A percentile compares a stretch with the other conserved stretches of the same genome.
phyloP scores from a whole-genome alignment of 2,113 vertebrate genomes.

The Plecturocebus donacophilus region DNA sequence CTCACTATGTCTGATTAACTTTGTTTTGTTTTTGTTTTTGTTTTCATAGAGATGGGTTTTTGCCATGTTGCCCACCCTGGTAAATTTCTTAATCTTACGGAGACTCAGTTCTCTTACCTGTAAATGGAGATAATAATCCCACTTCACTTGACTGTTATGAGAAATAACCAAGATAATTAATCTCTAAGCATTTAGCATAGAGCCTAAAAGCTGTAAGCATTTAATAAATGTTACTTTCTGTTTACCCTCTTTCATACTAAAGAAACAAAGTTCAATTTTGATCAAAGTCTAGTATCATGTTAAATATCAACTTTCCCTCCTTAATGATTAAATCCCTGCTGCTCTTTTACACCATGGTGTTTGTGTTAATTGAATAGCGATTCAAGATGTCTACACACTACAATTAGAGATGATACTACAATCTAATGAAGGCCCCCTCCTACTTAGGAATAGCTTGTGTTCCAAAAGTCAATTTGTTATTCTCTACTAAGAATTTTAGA shows the following conservation, averaged over 20 bases:
- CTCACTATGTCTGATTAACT: too few relatives aligned
- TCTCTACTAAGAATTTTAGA: slow-evolving; percentile 1
- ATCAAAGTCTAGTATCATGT: slow-evolving; percentile 15
- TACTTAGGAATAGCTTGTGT: background rate
- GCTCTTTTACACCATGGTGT: slow-evolving; percentile 38
- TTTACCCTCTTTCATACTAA: slow-evolving; percentile 11
- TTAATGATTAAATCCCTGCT: slow-evolving; percentile 57
- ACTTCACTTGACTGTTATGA: background rate
- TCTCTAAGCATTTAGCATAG: background rate
- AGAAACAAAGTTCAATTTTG: slow-evolving; percentile 45
- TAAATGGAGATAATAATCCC: background rate
- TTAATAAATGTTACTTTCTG: slow-evolving; percentile 4
- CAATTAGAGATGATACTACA: background rate
- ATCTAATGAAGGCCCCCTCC: background rate
- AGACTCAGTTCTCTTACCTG: background rate
- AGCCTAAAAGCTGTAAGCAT: background rate
- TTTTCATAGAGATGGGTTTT: too few relatives aligned
- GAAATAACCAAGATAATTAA: background rate
- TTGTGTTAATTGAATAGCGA: slow-evolving; percentile 46
- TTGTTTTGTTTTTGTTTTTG: too few relatives aligned
- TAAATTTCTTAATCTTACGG: background rate
- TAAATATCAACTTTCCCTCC: slow-evolving; percentile 59
- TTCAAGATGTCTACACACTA: background rate
- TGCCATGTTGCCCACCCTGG: background rate
- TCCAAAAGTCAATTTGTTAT: slow-evolving; percentile 24